Percentiles rank a stretch among this genome's conserved stretches.
Evolutionary conservation across 1,140 invertebrate species (phyloP).

Genomic region (Drosophila albomicans): DNA sequence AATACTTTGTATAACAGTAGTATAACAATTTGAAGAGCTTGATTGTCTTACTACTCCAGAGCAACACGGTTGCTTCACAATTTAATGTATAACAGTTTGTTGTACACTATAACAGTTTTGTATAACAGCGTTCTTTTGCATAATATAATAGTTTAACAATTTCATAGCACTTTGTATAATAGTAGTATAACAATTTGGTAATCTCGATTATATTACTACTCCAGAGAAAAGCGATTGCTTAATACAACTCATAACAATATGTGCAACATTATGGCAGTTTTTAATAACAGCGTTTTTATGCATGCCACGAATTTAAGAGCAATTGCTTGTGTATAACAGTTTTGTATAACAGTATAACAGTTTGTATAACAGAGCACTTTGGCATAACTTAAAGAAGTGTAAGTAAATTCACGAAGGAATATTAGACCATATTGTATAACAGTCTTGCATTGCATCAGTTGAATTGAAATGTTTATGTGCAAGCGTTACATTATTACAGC

Average conservation of each 20-base stretch:
- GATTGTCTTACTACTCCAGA: too few relatives aligned
- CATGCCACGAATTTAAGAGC: background rate
- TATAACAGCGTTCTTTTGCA: too few relatives aligned
- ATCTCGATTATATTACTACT: too few relatives aligned
- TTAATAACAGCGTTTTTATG: background rate
- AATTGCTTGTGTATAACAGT: background rate
- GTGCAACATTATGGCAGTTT: background rate
- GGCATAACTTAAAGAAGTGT: background rate
- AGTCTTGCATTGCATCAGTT: background rate
- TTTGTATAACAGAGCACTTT: background rate
- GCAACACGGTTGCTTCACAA: too few relatives aligned
- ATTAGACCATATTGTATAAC: background rate
- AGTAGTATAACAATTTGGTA: background rate
- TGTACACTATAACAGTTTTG: too few relatives aligned
- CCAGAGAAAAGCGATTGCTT: too few relatives aligned
- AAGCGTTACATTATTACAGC: background rate
- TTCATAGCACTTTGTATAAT: too few relatives aligned
- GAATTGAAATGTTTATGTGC: background rate
- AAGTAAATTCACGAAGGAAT: too few relatives aligned
- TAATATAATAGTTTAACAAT: too few relatives aligned
- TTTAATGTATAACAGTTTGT: background rate
- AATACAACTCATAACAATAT: too few relatives aligned
- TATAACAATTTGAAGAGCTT: background rate
- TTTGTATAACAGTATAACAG: slow-evolving; percentile 4
- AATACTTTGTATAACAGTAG: slow-evolving; percentile 6